These are phyloP conservation scores for Scomber colias DNA, from an alignment of 2,113 vertebrate genomes.

Conservation along the genomic window DNA sequence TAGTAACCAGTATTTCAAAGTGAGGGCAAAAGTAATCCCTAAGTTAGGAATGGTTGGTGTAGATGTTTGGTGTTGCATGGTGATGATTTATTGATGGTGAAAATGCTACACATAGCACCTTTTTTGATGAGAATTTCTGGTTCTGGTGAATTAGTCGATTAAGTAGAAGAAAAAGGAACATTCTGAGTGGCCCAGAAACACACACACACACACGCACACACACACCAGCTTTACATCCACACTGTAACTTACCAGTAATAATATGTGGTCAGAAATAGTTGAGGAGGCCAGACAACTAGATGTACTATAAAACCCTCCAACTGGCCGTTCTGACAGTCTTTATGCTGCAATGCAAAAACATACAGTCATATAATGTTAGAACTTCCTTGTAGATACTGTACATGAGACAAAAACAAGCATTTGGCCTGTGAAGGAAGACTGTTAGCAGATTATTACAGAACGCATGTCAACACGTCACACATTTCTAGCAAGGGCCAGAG, in stretches of 20 bases:
- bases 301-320: neutral
- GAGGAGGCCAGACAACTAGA: neutral
- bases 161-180: neutral
- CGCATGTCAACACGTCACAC: conserved; percentile 14
- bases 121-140: conserved; percentile 15
- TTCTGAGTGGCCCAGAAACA: neutral
- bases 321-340: neutral
- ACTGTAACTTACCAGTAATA: conserved; percentile 17
- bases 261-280: neutral
- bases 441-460: neutral
- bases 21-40: too few relatives aligned
- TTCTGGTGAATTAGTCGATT: neutral
- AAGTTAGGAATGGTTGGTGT: too few relatives aligned
- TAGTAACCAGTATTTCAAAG: neutral
- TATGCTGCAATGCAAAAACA: neutral
- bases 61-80: neutral
- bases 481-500: neutral
- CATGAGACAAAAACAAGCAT: conserved; percentile 2
- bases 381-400: neutral
- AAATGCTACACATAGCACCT: conserved; percentile 41
- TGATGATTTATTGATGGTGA: neutral
- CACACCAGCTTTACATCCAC: conserved; percentile 10
- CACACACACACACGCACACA: conserved; percentile 4
- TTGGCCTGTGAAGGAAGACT: conserved; percentile 5
- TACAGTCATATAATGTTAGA: neutral